Conservation (phyloP, 2,888 invertebrate genomes). For the Melanotus villosus region DNA sequence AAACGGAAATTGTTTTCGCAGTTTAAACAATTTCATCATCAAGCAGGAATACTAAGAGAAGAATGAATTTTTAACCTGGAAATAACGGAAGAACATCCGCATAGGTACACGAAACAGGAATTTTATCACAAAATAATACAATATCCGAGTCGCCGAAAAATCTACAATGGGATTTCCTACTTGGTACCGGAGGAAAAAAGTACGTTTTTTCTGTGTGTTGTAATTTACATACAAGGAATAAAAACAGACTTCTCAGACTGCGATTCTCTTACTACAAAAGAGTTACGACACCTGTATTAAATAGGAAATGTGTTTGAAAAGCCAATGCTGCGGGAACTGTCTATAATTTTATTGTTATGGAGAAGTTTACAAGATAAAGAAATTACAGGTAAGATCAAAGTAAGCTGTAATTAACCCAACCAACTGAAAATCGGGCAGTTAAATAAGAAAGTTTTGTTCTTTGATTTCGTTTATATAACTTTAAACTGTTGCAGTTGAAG, state of each 20-base stretch:
- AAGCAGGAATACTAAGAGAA: no score
- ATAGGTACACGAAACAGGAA: no score
- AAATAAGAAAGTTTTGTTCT: background rate
- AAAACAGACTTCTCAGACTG: background rate
- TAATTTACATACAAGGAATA: slow-evolving; percentile 9
- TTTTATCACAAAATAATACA: no score
- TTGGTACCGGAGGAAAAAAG: no score
- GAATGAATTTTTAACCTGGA: no score
- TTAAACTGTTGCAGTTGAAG: no score
- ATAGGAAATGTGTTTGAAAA: slow-evolving; percentile 16
- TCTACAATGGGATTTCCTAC: no score
- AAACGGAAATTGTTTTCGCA: no score
- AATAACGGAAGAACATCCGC: no score
- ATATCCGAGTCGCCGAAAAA: no score
- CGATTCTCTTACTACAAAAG: background rate
- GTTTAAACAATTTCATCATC: no score
- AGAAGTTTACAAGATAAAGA: background rate
- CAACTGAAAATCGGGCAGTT: background rate
- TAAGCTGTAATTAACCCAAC: background rate
- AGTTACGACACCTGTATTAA: background rate
- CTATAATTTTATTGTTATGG: slow-evolving; percentile 12
- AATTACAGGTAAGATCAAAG: background rate
- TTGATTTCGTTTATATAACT: no score
- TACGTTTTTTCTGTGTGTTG: background rate
- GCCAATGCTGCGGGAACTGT: background rate